These are phyloP conservation scores for Lithobates pipiens DNA, from an alignment of 2,797 vertebrate species.

Conservation along the genomic window DNA sequence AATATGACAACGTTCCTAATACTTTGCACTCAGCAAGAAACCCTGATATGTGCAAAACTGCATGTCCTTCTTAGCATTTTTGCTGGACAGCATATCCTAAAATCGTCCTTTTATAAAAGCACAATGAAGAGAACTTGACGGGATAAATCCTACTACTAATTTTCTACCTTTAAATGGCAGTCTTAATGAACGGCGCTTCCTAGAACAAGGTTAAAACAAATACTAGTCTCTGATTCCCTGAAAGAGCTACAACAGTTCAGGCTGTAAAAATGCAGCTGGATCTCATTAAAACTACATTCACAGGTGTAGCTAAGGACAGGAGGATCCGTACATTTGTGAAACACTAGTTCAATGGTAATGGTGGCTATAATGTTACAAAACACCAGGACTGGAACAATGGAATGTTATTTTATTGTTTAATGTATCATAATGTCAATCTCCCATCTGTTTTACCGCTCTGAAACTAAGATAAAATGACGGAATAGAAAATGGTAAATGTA, in stretches of 20 bases:
- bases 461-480: slow-evolving; percentile 30
- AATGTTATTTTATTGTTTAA: slow-evolving; percentile 50
- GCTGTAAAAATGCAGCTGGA: slow-evolving; percentile 47
- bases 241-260: slow-evolving; percentile 1
- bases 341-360: slow-evolving; percentile 31
- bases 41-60: no score
- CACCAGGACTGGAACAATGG: slow-evolving; percentile 14
- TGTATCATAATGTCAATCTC: slow-evolving; percentile 50
- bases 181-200: neutral
- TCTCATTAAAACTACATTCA: slow-evolving; percentile 33
- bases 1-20: no score
- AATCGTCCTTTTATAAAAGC: no score
- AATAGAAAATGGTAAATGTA: slow-evolving; percentile 37
- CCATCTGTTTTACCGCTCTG: slow-evolving; percentile 52
- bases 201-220: neutral
- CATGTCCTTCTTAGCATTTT: no score
- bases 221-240: neutral
- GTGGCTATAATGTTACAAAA: slow-evolving; percentile 48
- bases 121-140: no score
- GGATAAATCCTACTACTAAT: no score
- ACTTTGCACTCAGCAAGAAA: no score
- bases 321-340: slow-evolving; percentile 28
- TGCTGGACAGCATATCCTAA: no score
- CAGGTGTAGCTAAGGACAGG: slow-evolving; percentile 44
- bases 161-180: neutral